Evolutionary conservation across 2,113 vertebrate species (phyloP).

Genomic region (Naja naja): DNA sequence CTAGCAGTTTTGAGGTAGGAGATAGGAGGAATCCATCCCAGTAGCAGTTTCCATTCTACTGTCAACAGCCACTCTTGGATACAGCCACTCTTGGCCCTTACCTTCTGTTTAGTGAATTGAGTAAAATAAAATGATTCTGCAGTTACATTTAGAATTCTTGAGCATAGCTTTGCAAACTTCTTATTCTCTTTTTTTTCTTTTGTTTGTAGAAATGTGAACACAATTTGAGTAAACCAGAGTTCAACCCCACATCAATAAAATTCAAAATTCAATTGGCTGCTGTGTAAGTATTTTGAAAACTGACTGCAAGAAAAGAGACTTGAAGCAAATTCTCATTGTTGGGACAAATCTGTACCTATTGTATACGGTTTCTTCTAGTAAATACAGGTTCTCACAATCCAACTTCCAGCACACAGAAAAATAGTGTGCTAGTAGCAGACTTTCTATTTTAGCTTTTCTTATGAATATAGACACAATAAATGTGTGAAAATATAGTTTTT

Average conservation of each 20-base stretch:
- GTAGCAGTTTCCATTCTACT: not conserved
- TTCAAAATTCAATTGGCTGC: constrained; percentile 99
- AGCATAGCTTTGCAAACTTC: not conserved
- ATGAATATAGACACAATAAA: not conserved
- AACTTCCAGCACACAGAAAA: not conserved
- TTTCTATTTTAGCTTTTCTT: not conserved
- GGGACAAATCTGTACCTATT: not conserved
- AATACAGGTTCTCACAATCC: not conserved
- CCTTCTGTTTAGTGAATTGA: not conserved
- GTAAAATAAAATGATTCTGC: not conserved
- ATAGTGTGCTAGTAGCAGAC: not conserved
- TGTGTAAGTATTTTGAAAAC: constrained; percentile 81
- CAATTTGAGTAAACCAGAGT: constrained; percentile 98
- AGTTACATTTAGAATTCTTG: not conserved
- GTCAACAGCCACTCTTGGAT: not conserved
- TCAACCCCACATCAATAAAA: constrained; percentile 98
- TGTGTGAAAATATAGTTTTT: not conserved
- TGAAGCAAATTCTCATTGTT: not conserved
- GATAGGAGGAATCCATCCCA: not conserved
- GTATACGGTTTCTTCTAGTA: not conserved
- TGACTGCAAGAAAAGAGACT: not conserved
- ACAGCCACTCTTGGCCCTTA: not conserved
- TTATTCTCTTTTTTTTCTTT: constrained; percentile 24
- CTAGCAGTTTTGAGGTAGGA: not conserved
- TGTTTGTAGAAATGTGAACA: constrained; percentile 92